Evolutionary conservation across 2,113 vertebrate genomes (phyloP).

Genomic region (Odocoileus hemionus): DNA sequence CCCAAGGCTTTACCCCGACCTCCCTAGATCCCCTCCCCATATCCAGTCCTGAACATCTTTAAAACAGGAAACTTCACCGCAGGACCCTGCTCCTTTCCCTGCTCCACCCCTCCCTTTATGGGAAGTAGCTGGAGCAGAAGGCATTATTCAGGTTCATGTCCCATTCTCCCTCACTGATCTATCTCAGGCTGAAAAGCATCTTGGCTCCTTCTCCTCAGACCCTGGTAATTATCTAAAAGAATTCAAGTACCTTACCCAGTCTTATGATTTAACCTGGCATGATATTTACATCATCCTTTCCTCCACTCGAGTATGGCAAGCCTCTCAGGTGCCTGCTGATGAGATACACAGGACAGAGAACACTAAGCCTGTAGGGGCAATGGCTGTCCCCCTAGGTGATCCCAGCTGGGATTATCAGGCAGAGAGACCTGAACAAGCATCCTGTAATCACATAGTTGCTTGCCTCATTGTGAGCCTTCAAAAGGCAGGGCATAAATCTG

Average conservation of each 20-base stretch:
- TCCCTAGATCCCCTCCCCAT: neutral
- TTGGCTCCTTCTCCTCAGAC: neutral
- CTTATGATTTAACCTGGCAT: too few species aligned
- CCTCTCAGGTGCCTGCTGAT: neutral
- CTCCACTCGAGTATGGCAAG: neutral
- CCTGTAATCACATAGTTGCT: neutral
- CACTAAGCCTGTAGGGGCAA: neutral
- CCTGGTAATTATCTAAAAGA: too few species aligned
- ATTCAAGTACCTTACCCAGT: too few species aligned
- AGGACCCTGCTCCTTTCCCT: neutral
- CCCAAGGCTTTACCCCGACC: neutral
- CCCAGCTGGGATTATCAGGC: neutral
- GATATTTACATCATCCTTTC: too few species aligned
- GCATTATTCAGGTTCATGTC: neutral
- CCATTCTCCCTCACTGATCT: neutral
- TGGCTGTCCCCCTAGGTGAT: neutral
- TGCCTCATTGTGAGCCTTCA: neutral
- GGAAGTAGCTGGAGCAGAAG: neutral
- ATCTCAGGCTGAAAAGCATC: neutral
- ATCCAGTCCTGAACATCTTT: neutral
- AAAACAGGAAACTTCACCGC: neutral
- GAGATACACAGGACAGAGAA: neutral
- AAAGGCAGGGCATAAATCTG: neutral
- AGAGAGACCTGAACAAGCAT: neutral
- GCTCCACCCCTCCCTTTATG: neutral